phyloP scores from a whole-genome alignment of 1,140 invertebrate species.

The Druon quercuslanigerum region DNA sequence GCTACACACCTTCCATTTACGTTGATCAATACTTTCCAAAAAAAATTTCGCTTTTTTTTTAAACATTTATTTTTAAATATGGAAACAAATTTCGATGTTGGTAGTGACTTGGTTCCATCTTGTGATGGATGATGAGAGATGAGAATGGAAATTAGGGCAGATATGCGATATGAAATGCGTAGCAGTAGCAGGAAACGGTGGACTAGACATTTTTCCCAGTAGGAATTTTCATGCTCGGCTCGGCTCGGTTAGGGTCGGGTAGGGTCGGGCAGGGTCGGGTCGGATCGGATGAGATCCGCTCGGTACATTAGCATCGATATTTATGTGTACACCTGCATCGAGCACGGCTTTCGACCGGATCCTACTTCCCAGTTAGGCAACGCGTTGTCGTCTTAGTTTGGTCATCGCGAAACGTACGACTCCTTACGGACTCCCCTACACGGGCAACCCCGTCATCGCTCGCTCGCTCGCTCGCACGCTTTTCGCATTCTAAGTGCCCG shows the following conservation, averaged over 20 bases:
- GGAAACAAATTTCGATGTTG: too few species aligned
- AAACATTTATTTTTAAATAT: too few species aligned
- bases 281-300: constrained; percentile 44
- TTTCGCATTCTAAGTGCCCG: constrained; percentile 71
- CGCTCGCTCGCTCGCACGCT: constrained; percentile 67
- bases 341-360: constrained; percentile 71
- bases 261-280: constrained; percentile 38
- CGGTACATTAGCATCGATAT: constrained; percentile 73
- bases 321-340: constrained; percentile 74
- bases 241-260: too few species aligned
- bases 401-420: constrained; percentile 71
- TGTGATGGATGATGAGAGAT: too few species aligned
- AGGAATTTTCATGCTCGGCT: constrained; percentile 50
- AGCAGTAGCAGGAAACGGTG: constrained; percentile 20
- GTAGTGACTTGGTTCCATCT: too few species aligned
- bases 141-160: neutral
- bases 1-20: too few species aligned
- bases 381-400: constrained; percentile 73
- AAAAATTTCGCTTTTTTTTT: too few species aligned
- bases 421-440: constrained; percentile 72
- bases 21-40: too few species aligned
- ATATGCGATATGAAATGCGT: neutral
- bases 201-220: constrained; percentile 40
- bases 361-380: constrained; percentile 74
- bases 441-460: constrained; percentile 73